Evolutionary conservation across 1,140 invertebrate species (phyloP).

Genomic region (Brachionus rotundiformis): DNA sequence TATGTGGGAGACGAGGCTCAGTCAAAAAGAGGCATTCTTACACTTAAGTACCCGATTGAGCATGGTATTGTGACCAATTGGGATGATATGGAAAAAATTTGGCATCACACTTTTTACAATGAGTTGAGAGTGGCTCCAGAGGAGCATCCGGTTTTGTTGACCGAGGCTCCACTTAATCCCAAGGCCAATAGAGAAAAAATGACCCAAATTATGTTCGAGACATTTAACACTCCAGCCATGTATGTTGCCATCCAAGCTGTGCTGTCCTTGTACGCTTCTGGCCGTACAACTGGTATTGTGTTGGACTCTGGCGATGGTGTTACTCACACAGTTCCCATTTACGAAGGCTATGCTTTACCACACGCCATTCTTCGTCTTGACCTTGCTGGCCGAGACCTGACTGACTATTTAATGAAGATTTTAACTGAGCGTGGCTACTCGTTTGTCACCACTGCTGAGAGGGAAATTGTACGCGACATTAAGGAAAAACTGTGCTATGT

Average conservation of each 20-base stretch:
- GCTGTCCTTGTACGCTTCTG: constrained; percentile 84
- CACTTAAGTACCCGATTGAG: constrained; percentile 87
- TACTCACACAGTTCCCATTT: constrained; percentile 89
- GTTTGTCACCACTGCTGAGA: constrained; percentile 88
- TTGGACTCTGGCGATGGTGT: constrained; percentile 90
- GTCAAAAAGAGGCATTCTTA: constrained; percentile 61
- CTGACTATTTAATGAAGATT: constrained; percentile 95
- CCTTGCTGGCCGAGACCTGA: constrained; percentile 87
- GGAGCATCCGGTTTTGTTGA: constrained; percentile 55
- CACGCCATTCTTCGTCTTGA: constrained; percentile 83
- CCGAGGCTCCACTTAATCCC: constrained; percentile 53
- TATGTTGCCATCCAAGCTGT: constrained; percentile 81
- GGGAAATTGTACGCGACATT: constrained; percentile 88
- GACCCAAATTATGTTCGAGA: constrained; percentile 55
- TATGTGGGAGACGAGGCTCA: constrained; percentile 92
- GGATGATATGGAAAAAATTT: constrained; percentile 72
- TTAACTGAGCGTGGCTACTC: constrained; percentile 91
- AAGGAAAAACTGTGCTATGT: constrained; percentile 87
- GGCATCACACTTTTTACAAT: constrained; percentile 53
- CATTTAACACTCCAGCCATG: constrained; percentile 57
- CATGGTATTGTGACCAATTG: constrained; percentile 68
- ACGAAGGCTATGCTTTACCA: constrained; percentile 77
- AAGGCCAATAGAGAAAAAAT: constrained; percentile 53
- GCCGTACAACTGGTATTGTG: constrained; percentile 91
- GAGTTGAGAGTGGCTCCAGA: constrained; percentile 56